Evolutionary conservation across 2,113 vertebrate species (phyloP).

Genomic region (Cricetomys ansorgei): DNA sequence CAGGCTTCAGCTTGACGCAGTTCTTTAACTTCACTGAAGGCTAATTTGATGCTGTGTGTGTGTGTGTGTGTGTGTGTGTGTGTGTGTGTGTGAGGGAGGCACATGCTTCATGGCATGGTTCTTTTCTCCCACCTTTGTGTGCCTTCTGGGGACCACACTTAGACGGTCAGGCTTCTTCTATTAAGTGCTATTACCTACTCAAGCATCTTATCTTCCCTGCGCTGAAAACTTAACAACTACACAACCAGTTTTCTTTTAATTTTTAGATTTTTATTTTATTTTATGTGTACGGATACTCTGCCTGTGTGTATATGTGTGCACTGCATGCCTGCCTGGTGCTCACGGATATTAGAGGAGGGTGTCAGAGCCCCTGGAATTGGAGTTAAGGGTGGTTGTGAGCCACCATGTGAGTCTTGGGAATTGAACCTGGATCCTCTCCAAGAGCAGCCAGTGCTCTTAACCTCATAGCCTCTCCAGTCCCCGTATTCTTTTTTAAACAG

Average conservation of each 20-base stretch:
- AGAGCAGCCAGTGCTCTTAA: background rate
- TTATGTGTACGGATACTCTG: background rate
- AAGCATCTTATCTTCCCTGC: background rate
- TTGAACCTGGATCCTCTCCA: background rate
- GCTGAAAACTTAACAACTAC: slow-evolving; percentile 73
- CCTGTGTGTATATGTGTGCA: background rate
- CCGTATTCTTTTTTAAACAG: background rate
- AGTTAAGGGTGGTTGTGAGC: background rate
- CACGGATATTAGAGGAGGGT: background rate
- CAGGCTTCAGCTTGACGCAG: slow-evolving; percentile 62
- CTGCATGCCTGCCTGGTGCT: background rate
- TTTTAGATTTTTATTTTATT: background rate
- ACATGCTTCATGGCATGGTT: background rate
- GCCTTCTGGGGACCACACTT: no score
- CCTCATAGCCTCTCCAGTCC: background rate
- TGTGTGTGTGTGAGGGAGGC: background rate
- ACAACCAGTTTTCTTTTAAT: background rate
- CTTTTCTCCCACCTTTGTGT: background rate
- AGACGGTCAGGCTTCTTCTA: background rate
- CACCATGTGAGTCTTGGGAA: background rate
- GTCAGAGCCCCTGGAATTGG: background rate
- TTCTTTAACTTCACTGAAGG: slow-evolving; percentile 58
- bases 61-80: background rate
- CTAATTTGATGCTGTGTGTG: background rate
- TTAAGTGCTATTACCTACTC: background rate